Evolutionary conservation across 2,888 invertebrate species (phyloP).

Genomic region (Aspidiotus destructor): DNA sequence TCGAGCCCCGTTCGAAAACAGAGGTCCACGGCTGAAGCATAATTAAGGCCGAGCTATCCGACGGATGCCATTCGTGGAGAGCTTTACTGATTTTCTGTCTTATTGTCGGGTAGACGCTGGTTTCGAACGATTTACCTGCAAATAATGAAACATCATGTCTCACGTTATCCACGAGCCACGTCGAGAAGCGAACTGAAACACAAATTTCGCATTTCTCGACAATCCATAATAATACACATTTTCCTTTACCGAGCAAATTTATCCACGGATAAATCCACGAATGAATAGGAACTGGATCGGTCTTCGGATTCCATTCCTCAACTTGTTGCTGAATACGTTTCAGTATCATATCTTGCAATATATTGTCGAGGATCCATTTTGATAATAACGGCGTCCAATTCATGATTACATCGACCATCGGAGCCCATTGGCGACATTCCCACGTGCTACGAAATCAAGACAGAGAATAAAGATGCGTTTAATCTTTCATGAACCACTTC

Average conservation of each 20-base stretch:
- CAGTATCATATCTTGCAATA: constrained; percentile 71
- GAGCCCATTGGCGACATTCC: constrained; percentile 70
- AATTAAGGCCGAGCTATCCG: constrained; percentile 81
- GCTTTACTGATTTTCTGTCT: constrained; percentile 83
- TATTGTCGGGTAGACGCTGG: constrained; percentile 74
- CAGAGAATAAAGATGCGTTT: constrained; percentile 19
- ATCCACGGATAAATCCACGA: constrained; percentile 98
- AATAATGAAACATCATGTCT: too few species aligned
- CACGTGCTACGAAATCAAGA: constrained; percentile 50
- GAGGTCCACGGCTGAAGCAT: constrained; percentile 83
- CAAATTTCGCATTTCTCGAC: neutral
- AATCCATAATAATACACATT: neutral
- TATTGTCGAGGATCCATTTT: constrained; percentile 69
- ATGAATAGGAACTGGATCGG: constrained; percentile 90
- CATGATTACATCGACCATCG: constrained; percentile 67
- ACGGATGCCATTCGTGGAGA: constrained; percentile 88
- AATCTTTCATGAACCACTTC: too few species aligned
- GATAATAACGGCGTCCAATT: constrained; percentile 74
- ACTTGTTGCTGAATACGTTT: constrained; percentile 67
- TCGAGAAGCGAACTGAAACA: neutral
- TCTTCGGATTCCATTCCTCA: constrained; percentile 87
- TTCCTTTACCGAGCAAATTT: constrained; percentile 57
- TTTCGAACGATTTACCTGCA: constrained; percentile 46
- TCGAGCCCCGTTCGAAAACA: constrained; percentile 63
- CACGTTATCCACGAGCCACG: too few species aligned